phyloP scores from a whole-genome alignment of 2,113 vertebrate genomes.

The Cavia porcellus region DNA sequence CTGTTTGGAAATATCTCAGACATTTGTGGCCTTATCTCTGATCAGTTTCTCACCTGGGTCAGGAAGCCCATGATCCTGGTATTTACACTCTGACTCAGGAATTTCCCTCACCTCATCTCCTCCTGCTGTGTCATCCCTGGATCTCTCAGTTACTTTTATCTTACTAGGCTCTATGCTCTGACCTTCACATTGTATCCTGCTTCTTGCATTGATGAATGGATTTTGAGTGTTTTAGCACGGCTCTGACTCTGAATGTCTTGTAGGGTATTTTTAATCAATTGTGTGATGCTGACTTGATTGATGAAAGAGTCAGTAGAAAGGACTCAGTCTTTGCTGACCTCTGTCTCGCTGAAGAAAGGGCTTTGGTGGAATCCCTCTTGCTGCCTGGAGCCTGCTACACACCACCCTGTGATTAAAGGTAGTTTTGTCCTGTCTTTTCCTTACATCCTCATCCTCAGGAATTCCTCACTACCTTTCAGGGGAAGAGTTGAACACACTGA shows the following conservation, averaged over 20 bases:
- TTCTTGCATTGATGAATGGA: neutral
- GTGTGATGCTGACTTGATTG: neutral
- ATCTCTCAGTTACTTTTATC: neutral
- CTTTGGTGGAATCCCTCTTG: neutral
- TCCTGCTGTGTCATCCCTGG: neutral
- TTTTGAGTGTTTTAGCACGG: neutral
- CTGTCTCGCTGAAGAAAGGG: neutral
- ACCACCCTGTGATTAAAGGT: neutral
- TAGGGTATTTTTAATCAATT: neutral
- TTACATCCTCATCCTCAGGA: neutral
- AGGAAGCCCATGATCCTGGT: neutral
- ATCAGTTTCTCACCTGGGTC: neutral
- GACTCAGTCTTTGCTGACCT: neutral
- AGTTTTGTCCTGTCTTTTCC: neutral
- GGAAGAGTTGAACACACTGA: neutral
- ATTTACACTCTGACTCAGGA: neutral
- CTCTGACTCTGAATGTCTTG: neutral
- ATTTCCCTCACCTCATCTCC: neutral
- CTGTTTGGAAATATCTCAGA: neutral
- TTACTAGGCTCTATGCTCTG: neutral
- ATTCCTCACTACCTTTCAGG: neutral
- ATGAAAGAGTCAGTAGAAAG: neutral
- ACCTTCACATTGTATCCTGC: neutral
- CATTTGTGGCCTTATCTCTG: neutral
- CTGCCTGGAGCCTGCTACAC: neutral